Base-by-base conservation (phyloP, 2,888 invertebrate species). In the Heliconius charithonia region DNA sequence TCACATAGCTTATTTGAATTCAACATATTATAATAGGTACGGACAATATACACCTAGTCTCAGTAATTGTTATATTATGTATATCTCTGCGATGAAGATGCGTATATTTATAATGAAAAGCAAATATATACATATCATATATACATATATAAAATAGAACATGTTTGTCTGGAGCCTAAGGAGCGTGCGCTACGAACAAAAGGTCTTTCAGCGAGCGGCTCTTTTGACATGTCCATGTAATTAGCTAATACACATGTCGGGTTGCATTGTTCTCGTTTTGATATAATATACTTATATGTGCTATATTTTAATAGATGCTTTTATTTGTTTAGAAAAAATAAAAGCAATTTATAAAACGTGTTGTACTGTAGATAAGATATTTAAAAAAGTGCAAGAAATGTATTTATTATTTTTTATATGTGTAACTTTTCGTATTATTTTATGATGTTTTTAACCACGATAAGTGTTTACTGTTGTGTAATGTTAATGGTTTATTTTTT, bases 61-160 rank as follows among this genome's bases (percentile, higher is more conserved):
- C 79, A 73, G 81, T 83, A 37, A 65, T 84, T 82, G 85, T 83
- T 84, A 32, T 32, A 32, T 85, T 56, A 83, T 32, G 32, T 32
- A 32, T 29, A 29, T 29, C 29, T 29, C 4, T 84, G 83, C 82
- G 79, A 85, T 88, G 86, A 88, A 86, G 86, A 85, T 86, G 81
- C 83, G 82, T 86, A 86, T 88, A 16, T 88, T 86, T 89, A 90
- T 92, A 93, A 94, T 93, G 92, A 91, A 86, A 86, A 89, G 84
- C 90, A 85, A n/a, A 77, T 67, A 56, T 67, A 65, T 84, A 86
- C 6, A n/a, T 67, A 37, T 41, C 0, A 56, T 22, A 56, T 1
- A 22, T 56, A 86, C 6, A 56, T 37, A n/a, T 67, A 41, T 29
- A 22, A 10, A 71, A 56, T 51, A 71, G n/a, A 59, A n/a, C 32